phyloP scores from a whole-genome alignment of 2,888 invertebrate genomes.

The Labia minor region DNA sequence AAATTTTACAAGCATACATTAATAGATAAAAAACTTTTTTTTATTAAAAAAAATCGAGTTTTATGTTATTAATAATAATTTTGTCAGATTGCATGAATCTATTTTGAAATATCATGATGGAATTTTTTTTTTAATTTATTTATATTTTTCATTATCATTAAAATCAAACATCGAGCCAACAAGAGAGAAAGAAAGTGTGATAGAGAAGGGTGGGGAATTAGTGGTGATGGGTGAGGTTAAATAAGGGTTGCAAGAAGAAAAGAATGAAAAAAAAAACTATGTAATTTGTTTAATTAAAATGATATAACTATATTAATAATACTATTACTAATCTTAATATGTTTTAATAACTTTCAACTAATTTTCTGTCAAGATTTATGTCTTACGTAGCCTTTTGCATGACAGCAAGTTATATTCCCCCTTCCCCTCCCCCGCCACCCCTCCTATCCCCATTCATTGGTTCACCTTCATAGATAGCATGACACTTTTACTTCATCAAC shows the following conservation, averaged over 20 bases:
- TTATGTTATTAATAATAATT: too few species aligned
- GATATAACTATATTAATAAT: not conserved
- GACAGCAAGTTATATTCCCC: not conserved
- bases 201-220: too few species aligned
- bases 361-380: not conserved
- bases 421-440: not conserved
- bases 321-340: too few species aligned
- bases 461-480: too few species aligned
- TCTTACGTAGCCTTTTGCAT: not conserved
- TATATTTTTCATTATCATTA: not conserved
- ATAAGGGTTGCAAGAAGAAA: not conserved
- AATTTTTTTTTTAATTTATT: not conserved
- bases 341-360: not conserved
- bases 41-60: too few species aligned
- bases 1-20: too few species aligned
- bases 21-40: too few species aligned
- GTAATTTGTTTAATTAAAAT: constrained; percentile 13
- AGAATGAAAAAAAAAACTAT: not conserved
- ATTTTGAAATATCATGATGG: not conserved
- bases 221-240: too few species aligned
- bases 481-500: too few species aligned
- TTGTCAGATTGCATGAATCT: not conserved
- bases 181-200: too few species aligned
- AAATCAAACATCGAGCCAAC: not conserved
- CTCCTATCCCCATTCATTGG: not conserved